Conservation (phyloP, 2,797 vertebrate species). For the Anableps anableps region DNA sequence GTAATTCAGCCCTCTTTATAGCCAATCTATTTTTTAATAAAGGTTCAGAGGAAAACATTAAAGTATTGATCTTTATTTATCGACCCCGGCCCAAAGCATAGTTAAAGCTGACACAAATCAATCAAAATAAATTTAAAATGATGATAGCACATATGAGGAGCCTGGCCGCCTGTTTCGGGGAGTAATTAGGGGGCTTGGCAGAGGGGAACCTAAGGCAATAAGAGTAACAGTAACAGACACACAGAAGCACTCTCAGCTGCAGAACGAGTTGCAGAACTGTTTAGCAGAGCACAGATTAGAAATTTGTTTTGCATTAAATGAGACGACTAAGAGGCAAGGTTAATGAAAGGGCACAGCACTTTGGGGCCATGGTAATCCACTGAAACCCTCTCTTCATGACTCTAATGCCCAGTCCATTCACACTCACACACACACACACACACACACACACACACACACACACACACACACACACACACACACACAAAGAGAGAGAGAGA, state of each 20-base stretch:
- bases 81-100: constrained; percentile 90
- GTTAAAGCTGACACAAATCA: constrained; percentile 96
- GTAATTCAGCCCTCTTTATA: constrained; percentile 89
- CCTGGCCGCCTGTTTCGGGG: constrained; percentile 73
- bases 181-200: constrained; percentile 85
- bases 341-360: constrained; percentile 84
- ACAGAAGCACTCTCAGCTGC: constrained; percentile 21
- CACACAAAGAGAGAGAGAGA: constrained; percentile 11
- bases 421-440: constrained; percentile 38
- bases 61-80: constrained; percentile 93
- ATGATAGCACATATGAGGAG: constrained; percentile 85
- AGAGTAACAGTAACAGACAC: constrained; percentile 70
- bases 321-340: constrained; percentile 80
- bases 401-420: constrained; percentile 50
- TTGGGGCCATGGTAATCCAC: constrained; percentile 78
- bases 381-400: constrained; percentile 71
- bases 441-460: constrained; percentile 39
- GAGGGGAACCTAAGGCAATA: constrained; percentile 82
- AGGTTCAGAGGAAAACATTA: constrained; percentile 92
- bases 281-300: constrained; percentile 79
- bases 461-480: constrained; percentile 40
- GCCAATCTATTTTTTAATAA: constrained; percentile 92
- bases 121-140: constrained; percentile 95
- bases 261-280: constrained; percentile 65
- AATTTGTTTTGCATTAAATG: constrained; percentile 84